phyloP scores from a whole-genome alignment of 2,888 invertebrate species.

The Argynnis bischoffii region DNA sequence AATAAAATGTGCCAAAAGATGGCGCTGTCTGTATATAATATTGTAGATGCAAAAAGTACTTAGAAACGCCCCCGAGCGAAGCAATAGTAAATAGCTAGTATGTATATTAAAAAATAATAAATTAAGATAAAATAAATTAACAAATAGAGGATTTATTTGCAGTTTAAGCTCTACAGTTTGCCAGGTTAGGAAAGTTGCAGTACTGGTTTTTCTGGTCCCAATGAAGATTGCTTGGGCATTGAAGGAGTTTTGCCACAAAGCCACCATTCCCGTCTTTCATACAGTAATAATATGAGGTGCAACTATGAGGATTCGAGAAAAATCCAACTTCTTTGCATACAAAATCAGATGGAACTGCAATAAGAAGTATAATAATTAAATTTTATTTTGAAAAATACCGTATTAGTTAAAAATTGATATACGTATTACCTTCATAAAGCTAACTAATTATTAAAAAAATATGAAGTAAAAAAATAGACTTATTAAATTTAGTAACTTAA shows the following conservation, averaged over 20 bases:
- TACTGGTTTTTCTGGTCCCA: constrained; percentile 57
- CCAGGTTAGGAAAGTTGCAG: constrained; percentile 64
- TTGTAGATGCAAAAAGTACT: no score
- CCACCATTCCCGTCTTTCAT: constrained; percentile 43
- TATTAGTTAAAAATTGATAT: no score
- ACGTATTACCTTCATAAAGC: no score
- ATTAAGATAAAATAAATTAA: neutral
- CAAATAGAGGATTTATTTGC: neutral
- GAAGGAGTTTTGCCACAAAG: constrained; percentile 48
- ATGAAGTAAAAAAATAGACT: neutral
- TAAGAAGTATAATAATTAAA: no score
- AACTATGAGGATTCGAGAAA: constrained; percentile 62
- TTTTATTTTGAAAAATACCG: no score
- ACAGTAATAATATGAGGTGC: constrained; percentile 69
- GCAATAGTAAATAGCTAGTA: no score
- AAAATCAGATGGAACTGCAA: constrained; percentile 20
- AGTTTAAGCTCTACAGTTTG: constrained; percentile 27
- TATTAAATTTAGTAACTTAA: neutral
- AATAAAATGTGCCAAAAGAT: no score
- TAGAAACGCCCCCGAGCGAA: no score
- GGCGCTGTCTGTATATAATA: no score
- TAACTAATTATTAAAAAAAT: neutral
- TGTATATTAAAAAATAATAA: neutral
- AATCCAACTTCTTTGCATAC: constrained; percentile 67
- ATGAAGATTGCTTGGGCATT: constrained; percentile 56